phyloP scores from a whole-genome alignment of 2,113 vertebrate genomes.

The Probosciger aterrimus region DNA sequence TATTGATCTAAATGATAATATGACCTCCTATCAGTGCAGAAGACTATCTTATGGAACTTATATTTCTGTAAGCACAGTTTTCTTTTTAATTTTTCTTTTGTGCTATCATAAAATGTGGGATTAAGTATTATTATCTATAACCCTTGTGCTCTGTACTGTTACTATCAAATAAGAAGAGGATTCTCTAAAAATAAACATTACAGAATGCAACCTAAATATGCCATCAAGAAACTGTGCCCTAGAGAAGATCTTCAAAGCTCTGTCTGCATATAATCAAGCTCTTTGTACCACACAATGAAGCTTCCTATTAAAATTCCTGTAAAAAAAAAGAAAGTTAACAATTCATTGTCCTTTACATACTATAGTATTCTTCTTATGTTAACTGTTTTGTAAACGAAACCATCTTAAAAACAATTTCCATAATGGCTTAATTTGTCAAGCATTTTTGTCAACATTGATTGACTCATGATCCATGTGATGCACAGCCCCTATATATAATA shows the following conservation, averaged over 20 bases:
- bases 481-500: neutral
- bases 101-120: neutral
- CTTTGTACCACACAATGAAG: neutral
- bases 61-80: neutral
- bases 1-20: slow-evolving; percentile 2
- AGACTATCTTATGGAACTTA: neutral
- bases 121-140: neutral
- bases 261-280: neutral
- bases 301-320: neutral
- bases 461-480: neutral
- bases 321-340: neutral
- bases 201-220: neutral
- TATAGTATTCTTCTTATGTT: neutral
- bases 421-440: neutral
- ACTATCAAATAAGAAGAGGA: neutral
- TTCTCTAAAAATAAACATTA: neutral
- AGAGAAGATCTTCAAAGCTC: neutral
- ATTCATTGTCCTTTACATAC: neutral
- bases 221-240: neutral
- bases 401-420: neutral
- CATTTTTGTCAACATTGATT: neutral
- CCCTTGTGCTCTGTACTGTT: neutral
- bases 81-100: neutral
- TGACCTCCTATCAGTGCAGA: neutral
- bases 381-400: neutral